Base-by-base conservation (phyloP, 2,888 invertebrate genomes). In the Embidobia sp. region DNA sequence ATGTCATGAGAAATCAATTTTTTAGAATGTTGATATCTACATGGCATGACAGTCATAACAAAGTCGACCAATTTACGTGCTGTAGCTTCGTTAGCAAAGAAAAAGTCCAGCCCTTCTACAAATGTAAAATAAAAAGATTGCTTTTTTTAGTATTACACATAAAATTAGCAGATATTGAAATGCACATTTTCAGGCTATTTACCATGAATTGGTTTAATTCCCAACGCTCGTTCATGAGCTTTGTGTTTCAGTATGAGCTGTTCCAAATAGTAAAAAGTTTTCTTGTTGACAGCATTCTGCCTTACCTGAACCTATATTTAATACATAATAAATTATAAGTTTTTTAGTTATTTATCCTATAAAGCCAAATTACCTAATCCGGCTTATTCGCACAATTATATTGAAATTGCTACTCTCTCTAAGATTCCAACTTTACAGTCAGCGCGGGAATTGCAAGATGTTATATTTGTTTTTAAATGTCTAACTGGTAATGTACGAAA, bases 31-130 rank as follows among this genome's bases (percentile, higher is more conserved):
- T 95, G 94, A 85, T 94, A 94, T 85, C 95, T 94, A 83, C 96
- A 94, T 0, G 99, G 99, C 59, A 99, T 92, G 80, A 97, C 95
- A 3, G 96, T 92, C 74, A 92, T 92, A 6, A 99, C 90, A 87
- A 99, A 99, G 85, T 99, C 98, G 0, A 98, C 94, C 94, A 99
- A 94, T 91, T 98, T 98, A 18, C 97, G 93, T 0, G 98, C 98
- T 88, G 96, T 94, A 77, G 95, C 94, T 90, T 97, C 97, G 78
- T 94, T 94, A 1, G 95, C 91, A 88, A 95, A 99, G 90, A 94
- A 99, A 89, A 99, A 99, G 90, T 99, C 99, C 48, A 99, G 90
- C 5, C 99, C 99, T 88, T 96, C 97, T 94, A n/a, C n/a, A n/a
- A n/a, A n/a, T n/a, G 91, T 82, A 57, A 44, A 35, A 26, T 5